Percentiles rank a stretch among this genome's conserved stretches.
Conservation (phyloP, 2,113 vertebrate species). For the Tenrec ecaudatus region DNA sequence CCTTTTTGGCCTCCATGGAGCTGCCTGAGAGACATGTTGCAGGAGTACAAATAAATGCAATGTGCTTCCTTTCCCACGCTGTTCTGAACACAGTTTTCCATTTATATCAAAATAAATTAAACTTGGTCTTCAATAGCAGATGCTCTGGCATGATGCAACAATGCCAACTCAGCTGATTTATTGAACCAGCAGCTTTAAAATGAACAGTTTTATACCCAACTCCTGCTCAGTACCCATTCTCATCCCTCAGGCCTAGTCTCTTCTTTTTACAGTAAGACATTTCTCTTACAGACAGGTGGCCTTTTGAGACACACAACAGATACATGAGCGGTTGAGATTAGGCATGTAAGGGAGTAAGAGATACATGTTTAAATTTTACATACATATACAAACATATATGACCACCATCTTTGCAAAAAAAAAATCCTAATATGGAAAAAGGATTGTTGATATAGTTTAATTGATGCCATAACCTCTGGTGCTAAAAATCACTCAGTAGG, state of each 20-base stretch:
- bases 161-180: slow-evolving; percentile 62
- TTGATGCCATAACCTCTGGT: not conserved
- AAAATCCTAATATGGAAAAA: not conserved
- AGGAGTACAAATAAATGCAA: slow-evolving; percentile 75
- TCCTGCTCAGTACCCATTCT: not conserved
- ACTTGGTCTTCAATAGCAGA: slow-evolving; percentile 82
- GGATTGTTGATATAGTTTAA: not conserved
- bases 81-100: slow-evolving; percentile 76
- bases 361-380: not conserved
- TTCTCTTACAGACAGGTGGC: not conserved
- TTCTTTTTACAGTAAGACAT: not conserved
- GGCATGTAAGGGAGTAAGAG: not conserved
- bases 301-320: not conserved
- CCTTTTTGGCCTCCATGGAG: slow-evolving; percentile 57
- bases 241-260: not conserved
- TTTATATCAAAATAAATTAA: slow-evolving; percentile 84
- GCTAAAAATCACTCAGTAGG: no score
- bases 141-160: slow-evolving; percentile 68
- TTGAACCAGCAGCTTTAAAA: slow-evolving; percentile 47
- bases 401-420: not conserved
- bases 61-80: slow-evolving; percentile 72
- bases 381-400: not conserved
- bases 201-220: slow-evolving; percentile 56
- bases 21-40: slow-evolving; percentile 58
- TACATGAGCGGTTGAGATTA: not conserved